phyloP scores from a whole-genome alignment of 2,113 vertebrate genomes.

The Benitochromis conjunctus region DNA sequence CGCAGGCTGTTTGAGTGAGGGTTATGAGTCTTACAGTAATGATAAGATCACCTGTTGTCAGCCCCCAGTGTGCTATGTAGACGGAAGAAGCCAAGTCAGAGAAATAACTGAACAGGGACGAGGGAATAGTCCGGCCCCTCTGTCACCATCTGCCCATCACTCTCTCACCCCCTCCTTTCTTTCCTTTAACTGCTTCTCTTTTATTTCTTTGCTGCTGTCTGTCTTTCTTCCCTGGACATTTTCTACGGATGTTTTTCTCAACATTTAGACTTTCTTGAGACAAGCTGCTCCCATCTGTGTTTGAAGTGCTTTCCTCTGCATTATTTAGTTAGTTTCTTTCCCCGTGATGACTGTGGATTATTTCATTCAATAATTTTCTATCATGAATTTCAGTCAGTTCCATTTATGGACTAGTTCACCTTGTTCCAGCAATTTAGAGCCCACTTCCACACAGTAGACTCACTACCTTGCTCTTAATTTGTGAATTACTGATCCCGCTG shows the following conservation, averaged over 20 bases:
- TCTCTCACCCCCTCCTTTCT: neutral
- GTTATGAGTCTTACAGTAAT: constrained; percentile 51
- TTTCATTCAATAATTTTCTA: neutral
- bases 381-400: neutral
- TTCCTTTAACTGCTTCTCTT: neutral
- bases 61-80: constrained; percentile 26
- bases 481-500: neutral
- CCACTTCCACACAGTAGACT: neutral
- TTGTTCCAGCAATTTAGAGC: neutral
- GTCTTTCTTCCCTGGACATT: neutral
- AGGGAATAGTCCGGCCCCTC: constrained; percentile 25
- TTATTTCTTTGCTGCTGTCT: constrained; percentile 2
- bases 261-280: neutral
- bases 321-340: constrained; percentile 2
- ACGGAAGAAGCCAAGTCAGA: constrained; percentile 18
- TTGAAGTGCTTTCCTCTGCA: neutral
- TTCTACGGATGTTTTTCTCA: neutral
- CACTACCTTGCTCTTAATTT: neutral
- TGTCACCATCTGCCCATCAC: constrained; percentile 42
- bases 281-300: neutral
- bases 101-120: constrained; percentile 10
- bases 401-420: neutral
- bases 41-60: constrained; percentile 56
- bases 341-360: neutral
- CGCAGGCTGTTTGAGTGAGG: constrained; percentile 31